phyloP scores from a whole-genome alignment of 2,888 invertebrate species.

The Allygus modestus region DNA sequence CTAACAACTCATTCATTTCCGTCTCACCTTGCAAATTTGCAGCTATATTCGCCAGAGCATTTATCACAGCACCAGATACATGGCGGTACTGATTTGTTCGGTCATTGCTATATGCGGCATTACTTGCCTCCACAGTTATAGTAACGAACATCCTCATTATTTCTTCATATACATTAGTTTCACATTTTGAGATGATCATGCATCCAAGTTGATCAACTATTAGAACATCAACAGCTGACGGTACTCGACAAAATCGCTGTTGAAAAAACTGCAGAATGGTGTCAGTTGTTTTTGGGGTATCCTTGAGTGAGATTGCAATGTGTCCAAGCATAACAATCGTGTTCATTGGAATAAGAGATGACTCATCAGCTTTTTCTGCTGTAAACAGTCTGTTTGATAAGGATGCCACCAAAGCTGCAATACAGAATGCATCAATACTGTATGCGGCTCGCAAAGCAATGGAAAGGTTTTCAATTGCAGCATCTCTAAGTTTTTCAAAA shows the following conservation, averaged over 20 bases:
- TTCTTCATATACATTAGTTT: slow-evolving; percentile 89
- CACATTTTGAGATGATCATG: slow-evolving; percentile 97
- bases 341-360: slow-evolving; percentile 95
- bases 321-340: slow-evolving; percentile 98
- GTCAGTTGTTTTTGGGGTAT: slow-evolving; percentile 95
- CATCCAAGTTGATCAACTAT: slow-evolving; percentile 99
- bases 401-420: slow-evolving; percentile 96
- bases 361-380: slow-evolving; percentile 93
- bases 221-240: slow-evolving; percentile 91
- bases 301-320: slow-evolving; percentile 95
- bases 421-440: slow-evolving; percentile 92
- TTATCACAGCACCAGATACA: slow-evolving; percentile 96
- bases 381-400: slow-evolving; percentile 97
- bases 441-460: slow-evolving; percentile 95
- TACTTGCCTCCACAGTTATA: slow-evolving; percentile 95
- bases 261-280: slow-evolving; percentile 98
- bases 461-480: slow-evolving; percentile 97
- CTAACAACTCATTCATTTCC: slow-evolving; percentile 90
- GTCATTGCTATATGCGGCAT: slow-evolving; percentile 83
- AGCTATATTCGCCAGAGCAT: slow-evolving; percentile 97
- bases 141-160: slow-evolving; percentile 99
- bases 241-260: slow-evolving; percentile 94
- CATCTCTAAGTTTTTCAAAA: slow-evolving; percentile 94
- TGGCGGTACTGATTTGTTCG: slow-evolving; percentile 83
- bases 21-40: slow-evolving; percentile 93